Evolutionary conservation across 2,888 invertebrate species (phyloP).

Genomic region (Siphlonurus alternatus): DNA sequence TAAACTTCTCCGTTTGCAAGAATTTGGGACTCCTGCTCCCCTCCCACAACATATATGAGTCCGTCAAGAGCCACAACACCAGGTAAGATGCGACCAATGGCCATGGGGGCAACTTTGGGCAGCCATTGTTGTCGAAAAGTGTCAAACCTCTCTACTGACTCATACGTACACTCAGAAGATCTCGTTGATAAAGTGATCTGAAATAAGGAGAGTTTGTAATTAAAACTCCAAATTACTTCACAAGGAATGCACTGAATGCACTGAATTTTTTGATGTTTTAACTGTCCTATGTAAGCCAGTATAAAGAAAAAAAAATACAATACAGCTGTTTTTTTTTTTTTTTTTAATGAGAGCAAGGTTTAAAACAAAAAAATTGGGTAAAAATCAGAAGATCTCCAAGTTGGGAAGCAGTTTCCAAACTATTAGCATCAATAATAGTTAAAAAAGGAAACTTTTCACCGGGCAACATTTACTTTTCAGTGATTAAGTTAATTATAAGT

Average conservation of each 20-base stretch:
- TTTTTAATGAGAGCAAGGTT: too few species aligned
- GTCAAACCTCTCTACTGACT: slow-evolving; percentile 70
- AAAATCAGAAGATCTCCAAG: too few species aligned
- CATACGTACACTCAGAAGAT: slow-evolving; percentile 66
- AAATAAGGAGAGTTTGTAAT: background rate
- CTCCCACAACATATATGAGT: slow-evolving; percentile 78
- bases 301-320: too few species aligned
- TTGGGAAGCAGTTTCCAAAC: too few species aligned
- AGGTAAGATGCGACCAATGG: slow-evolving; percentile 66
- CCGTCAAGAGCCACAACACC: slow-evolving; percentile 73
- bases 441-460: too few species aligned
- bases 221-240: background rate
- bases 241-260: background rate
- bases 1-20: slow-evolving; percentile 74
- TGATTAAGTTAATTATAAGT: too few species aligned
- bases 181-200: slow-evolving; percentile 48
- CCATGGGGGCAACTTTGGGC: background rate
- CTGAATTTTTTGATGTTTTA: too few species aligned
- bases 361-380: too few species aligned
- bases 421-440: too few species aligned
- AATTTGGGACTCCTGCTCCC: slow-evolving; percentile 79
- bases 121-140: slow-evolving; percentile 33
- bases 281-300: too few species aligned
- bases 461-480: too few species aligned
- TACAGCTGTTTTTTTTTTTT: too few species aligned